Evolutionary conservation across 2,888 invertebrate species (phyloP), one percentile per base, ranked within the genome.

Genomic region (Linnaemya tessellans): DNA sequence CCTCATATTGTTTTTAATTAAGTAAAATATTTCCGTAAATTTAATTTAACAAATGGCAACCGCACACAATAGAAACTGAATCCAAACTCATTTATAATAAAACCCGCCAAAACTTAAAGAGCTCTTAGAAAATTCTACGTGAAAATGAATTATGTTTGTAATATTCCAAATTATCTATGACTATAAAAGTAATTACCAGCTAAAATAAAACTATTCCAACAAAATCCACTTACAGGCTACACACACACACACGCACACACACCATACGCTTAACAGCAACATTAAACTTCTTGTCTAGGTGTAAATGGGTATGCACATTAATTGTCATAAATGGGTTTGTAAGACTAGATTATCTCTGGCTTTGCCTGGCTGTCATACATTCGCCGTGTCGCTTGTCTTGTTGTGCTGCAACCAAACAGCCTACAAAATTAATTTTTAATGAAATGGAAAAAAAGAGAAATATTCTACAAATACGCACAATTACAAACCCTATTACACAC

Each of bases 241-340:
- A 9, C 18, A 20, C 18, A 38, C 62, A 35, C 38, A 25, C 25
- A n/a, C 38, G 18, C 20, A 30, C 30, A 11, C 67, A 51, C 9
- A 56, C 20, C 20, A 68, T 22, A n/a, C n/a, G 38, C 18, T 51
- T 25, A 18, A 38, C 35, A 30, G 1, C 18, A 62, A 67, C 35
- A 62, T 78, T 71, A 70, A 65, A 79, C 46, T 82, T 74, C 79
- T 71, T 85, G 82, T 75, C 75, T 82, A 68, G 60, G 80, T 84
- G 84, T 84, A 83, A 71, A 87, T 84, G 82, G 77, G 82, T 30
- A 67, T 41, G 68, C 41, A 73, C 81, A 81, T 84, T 86, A 86
- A 82, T 86, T 84, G 80, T 70, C 74, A 51, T 68, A 80, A 83
- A 46, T 80, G 83, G 83, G 83, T 78, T 82, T 86, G 80, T 73